These are phyloP conservation scores for Acleris cristana DNA, from an alignment of 2,888 invertebrate species.

Conservation along the genomic window DNA sequence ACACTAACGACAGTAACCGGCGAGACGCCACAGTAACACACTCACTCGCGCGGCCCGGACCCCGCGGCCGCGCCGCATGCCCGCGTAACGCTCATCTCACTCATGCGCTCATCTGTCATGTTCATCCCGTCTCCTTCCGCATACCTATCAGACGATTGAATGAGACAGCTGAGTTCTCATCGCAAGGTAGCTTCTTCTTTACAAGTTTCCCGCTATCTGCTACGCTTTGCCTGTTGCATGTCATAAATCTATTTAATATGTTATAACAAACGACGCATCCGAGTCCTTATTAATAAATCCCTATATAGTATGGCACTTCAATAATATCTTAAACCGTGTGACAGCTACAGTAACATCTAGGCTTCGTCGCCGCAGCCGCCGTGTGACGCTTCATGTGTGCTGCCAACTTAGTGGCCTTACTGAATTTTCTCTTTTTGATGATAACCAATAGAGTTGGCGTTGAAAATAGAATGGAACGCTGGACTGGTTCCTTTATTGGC, in stretches of 20 bases:
- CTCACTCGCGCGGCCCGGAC: slow-evolving; percentile 60
- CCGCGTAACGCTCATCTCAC: slow-evolving; percentile 53
- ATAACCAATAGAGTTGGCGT: slow-evolving; percentile 69
- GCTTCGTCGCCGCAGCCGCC: slow-evolving; percentile 73
- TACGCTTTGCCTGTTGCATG: slow-evolving; percentile 75
- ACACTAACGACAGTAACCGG: slow-evolving; percentile 79
- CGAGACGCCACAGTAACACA: slow-evolving; percentile 65
- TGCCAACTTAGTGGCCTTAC: slow-evolving; percentile 79
- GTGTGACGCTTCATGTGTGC: slow-evolving; percentile 79
- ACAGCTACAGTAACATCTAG: slow-evolving; percentile 62
- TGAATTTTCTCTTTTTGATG: slow-evolving; percentile 78
- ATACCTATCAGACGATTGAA: slow-evolving; percentile 24
- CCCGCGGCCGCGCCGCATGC: slow-evolving; percentile 54
- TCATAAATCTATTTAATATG: slow-evolving; percentile 48
- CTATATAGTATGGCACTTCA: slow-evolving; percentile 81
- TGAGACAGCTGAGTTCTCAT: slow-evolving; percentile 34
- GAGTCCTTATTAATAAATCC: slow-evolving; percentile 70
- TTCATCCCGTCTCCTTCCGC: slow-evolving; percentile 15
- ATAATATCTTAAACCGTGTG: slow-evolving; percentile 55
- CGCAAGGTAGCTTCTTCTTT: slow-evolving; percentile 38
- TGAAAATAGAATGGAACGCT: slow-evolving; percentile 73
- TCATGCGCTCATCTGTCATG: slow-evolving; percentile 43
- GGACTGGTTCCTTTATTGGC: slow-evolving; percentile 79
- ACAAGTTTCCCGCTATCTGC: slow-evolving; percentile 46
- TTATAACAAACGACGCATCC: slow-evolving; percentile 60